These are phyloP conservation scores for Blennius ocellaris DNA, from an alignment of 2,113 vertebrate species.

Conservation along the genomic window DNA sequence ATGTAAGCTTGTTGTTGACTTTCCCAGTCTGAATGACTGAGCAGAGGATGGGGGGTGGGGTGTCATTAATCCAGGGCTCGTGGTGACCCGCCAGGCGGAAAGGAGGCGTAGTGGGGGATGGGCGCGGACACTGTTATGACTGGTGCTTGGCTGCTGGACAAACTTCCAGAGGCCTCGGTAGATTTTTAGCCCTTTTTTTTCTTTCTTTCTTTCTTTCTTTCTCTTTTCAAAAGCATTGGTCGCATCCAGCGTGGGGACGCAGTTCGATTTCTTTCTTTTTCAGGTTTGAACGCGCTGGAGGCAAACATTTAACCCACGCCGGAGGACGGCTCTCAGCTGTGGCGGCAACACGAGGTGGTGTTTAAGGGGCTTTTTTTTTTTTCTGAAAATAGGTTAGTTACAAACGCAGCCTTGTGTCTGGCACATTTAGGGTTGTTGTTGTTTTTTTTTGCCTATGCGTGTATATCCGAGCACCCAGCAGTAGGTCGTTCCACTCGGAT, in stretches of 20 bases:
- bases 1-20: constrained; percentile 95
- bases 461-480: too few relatives aligned
- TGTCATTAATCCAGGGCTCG: constrained; percentile 85
- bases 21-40: constrained; percentile 93
- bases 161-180: constrained; percentile 53
- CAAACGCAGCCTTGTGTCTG: not conserved
- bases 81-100: constrained; percentile 87
- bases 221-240: constrained; percentile 11
- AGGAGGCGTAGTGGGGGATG: constrained; percentile 84
- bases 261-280: constrained; percentile 14
- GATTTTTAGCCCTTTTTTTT: not conserved
- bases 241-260: constrained; percentile 12
- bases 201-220: not conserved
- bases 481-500: not conserved
- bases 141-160: constrained; percentile 71
- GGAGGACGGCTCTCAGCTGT: constrained; percentile 2
- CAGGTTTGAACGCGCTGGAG: constrained; percentile 9
- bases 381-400: constrained; percentile 58
- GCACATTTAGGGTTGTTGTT: too few relatives aligned
- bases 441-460: too few relatives aligned
- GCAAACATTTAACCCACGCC: not conserved
- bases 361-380: constrained; percentile 20
- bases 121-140: constrained; percentile 78
- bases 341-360: not conserved
- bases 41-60: constrained; percentile 88